These are phyloP conservation scores for Phengaris alcon DNA, from an alignment of 2,888 invertebrate genomes.

Conservation along the genomic window DNA sequence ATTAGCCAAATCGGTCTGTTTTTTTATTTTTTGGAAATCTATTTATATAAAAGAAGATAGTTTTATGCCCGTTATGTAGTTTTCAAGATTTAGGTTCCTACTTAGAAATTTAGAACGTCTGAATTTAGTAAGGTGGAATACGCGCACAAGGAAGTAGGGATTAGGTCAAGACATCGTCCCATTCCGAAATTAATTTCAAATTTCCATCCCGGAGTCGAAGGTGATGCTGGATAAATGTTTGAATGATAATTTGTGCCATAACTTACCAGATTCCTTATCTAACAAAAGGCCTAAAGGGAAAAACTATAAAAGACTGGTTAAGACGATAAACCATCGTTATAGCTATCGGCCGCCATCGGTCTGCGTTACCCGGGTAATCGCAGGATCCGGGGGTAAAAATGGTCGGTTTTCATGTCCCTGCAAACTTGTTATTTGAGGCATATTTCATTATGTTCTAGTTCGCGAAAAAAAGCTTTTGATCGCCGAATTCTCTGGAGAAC, in stretches of 20 bases:
- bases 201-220: not conserved
- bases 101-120: too few relatives aligned
- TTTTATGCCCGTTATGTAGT: too few relatives aligned
- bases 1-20: too few relatives aligned
- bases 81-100: too few relatives aligned
- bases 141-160: not conserved
- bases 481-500: not conserved
- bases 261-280: conserved; percentile 17
- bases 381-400: conserved; percentile 39
- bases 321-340: conserved; percentile 40
- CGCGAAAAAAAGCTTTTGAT: not conserved
- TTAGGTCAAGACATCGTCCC: not conserved
- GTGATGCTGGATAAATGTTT: not conserved
- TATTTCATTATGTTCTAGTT: conserved; percentile 9
- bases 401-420: not conserved
- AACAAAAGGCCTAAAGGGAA: conserved; percentile 27
- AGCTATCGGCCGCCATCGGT: conserved; percentile 41
- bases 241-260: not conserved
- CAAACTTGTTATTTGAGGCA: conserved; percentile 12
- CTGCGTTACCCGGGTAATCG: conserved; percentile 43
- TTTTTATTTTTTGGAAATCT: too few relatives aligned
- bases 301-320: conserved; percentile 32
- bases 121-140: not conserved
- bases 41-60: too few relatives aligned
- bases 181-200: not conserved